Evolutionary conservation across 2,113 vertebrate genomes (phyloP).

Genomic region (Eclectus roratus): DNA sequence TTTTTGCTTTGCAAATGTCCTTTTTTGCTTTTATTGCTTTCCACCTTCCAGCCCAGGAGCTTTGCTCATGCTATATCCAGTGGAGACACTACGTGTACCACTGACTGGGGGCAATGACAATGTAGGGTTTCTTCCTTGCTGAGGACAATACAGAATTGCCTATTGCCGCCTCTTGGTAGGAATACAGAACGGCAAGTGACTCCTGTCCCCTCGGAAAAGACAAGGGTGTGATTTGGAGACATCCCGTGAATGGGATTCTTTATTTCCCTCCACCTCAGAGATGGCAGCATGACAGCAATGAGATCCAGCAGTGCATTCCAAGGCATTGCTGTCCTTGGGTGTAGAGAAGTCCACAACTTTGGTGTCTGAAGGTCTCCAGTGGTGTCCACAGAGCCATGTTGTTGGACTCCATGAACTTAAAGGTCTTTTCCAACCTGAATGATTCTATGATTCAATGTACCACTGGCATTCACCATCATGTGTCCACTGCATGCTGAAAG

Average conservation of each 20-base stretch:
- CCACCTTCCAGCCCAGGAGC: not conserved
- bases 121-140: not conserved
- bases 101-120: not conserved
- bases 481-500: not conserved
- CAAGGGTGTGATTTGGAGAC: not conserved
- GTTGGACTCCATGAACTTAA: not conserved
- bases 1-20: not conserved
- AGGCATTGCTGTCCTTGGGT: not conserved
- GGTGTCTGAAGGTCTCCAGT: not conserved
- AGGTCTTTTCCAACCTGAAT: not conserved
- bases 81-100: not conserved
- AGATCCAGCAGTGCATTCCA: not conserved
- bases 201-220: not conserved
- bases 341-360: not conserved
- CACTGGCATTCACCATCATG: rapidly evolving
- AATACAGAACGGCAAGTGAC: not conserved
- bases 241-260: rapidly evolving
- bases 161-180: not conserved
- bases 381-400: not conserved
- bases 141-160: not conserved
- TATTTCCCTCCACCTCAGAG: not conserved
- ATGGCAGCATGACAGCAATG: not conserved
- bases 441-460: not conserved
- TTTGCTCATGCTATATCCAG: not conserved
- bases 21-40: not conserved